phyloP scores from a whole-genome alignment of 2,888 invertebrate species.

The Hypomecis atomaria region DNA sequence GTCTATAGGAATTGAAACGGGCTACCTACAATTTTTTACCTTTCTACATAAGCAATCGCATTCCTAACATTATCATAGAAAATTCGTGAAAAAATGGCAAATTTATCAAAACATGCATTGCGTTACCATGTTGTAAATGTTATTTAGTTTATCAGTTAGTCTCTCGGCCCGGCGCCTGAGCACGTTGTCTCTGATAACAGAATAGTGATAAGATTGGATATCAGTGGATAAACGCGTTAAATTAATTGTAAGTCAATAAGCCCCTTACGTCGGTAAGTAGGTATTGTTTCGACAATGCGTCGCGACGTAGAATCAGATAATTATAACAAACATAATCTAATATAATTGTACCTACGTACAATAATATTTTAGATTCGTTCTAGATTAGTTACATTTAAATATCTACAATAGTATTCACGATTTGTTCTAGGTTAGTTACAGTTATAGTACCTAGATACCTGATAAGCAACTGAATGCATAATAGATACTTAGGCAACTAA shows the following conservation, averaged over 20 bases:
- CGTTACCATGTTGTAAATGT: slow-evolving; percentile 4
- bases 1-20: no score
- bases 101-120: not conserved
- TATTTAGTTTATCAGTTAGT: slow-evolving; percentile 13
- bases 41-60: no score
- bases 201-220: not conserved
- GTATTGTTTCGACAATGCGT: not conserved
- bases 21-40: no score
- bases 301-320: not conserved
- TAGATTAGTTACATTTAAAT: no score
- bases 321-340: not conserved
- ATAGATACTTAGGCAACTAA: no score
- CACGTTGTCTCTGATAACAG: not conserved
- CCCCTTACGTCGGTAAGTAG: not conserved
- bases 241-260: not conserved
- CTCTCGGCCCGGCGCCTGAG: slow-evolving; percentile 17
- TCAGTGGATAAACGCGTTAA: not conserved
- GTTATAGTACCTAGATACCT: no score
- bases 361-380: no score
- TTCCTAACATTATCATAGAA: no score
- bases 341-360: not conserved
- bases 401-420: no score
- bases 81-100: no score
- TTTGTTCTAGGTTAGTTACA: no score
- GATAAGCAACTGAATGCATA: no score